Conservation (phyloP, 2,888 invertebrate species). For the Andrena minutula region DNA sequence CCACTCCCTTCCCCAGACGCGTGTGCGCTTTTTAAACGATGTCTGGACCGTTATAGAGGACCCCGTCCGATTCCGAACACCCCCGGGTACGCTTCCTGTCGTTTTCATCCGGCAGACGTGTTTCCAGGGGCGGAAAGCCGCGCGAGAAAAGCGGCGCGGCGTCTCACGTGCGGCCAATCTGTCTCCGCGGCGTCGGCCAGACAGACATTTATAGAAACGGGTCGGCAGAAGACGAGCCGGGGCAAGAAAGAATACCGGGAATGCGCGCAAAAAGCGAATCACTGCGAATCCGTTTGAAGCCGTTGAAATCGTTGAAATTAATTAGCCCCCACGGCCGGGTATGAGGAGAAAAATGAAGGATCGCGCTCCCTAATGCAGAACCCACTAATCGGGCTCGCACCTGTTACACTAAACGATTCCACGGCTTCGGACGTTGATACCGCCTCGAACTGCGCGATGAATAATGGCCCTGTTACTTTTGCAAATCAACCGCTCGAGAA, state of each 20-base stretch:
- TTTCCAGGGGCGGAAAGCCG: constrained; percentile 43
- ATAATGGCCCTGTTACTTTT: neutral
- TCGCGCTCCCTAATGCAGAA: neutral
- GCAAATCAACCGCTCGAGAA: constrained; percentile 10
- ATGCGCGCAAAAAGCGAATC: constrained; percentile 46
- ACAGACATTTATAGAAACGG: constrained; percentile 54
- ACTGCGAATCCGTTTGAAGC: constrained; percentile 1
- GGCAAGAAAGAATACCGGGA: constrained; percentile 12
- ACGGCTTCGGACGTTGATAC: neutral
- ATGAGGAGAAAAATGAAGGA: too few relatives aligned
- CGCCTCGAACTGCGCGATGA: neutral
- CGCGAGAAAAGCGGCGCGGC: constrained; percentile 46
- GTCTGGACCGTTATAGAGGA: constrained; percentile 33
- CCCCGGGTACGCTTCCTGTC: constrained; percentile 65
- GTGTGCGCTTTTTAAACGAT: constrained; percentile 23
- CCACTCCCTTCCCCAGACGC: constrained; percentile 25
- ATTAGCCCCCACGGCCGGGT: constrained; percentile 5
- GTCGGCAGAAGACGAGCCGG: constrained; percentile 5
- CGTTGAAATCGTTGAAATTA: constrained; percentile 8
- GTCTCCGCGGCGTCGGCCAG: constrained; percentile 40
- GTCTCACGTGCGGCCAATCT: constrained; percentile 71
- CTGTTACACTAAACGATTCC: constrained; percentile 31
- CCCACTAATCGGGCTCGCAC: constrained; percentile 29
- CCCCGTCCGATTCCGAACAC: constrained; percentile 28
- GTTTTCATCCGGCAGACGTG: constrained; percentile 54